These are phyloP conservation scores for Physocephala rufipes DNA, from an alignment of 2,888 invertebrate species.

Conservation along the genomic window DNA sequence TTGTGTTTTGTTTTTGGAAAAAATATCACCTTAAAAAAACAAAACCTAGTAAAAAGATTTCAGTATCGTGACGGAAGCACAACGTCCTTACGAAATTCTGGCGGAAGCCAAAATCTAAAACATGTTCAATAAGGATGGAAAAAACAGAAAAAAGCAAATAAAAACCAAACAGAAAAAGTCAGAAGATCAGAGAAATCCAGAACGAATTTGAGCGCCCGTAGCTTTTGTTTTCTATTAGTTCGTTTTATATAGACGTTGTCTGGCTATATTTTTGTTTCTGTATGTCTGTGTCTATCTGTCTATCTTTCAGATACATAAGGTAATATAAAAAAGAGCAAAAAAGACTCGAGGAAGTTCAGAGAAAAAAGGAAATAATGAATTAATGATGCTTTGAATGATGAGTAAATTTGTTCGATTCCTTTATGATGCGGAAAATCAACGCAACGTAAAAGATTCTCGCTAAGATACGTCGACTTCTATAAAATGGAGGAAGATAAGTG, in stretches of 20 bases:
- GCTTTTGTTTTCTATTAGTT: slow-evolving; percentile 26
- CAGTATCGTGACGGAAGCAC: slow-evolving; percentile 28
- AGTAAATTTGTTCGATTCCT: slow-evolving; percentile 20
- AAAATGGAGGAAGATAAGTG: too few relatives aligned
- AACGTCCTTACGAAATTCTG: slow-evolving; percentile 28
- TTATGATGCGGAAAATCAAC: slow-evolving; percentile 32
- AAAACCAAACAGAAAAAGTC: too few relatives aligned
- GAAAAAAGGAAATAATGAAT: background rate
- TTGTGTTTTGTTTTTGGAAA: background rate
- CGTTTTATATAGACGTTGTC: slow-evolving; percentile 49
- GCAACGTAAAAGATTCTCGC: background rate
- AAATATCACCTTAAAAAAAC: background rate
- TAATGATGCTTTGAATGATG: background rate
- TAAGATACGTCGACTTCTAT: too few relatives aligned
- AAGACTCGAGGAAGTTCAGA: background rate
- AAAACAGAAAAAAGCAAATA: slow-evolving; percentile 5
- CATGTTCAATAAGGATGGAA: slow-evolving; percentile 48
- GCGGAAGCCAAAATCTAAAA: slow-evolving; percentile 43
- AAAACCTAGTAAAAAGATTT: slow-evolving; percentile 22
- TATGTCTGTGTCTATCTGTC: background rate
- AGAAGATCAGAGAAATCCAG: background rate
- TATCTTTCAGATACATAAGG: too few relatives aligned
- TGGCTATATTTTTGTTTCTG: slow-evolving; percentile 42
- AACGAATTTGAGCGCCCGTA: background rate
- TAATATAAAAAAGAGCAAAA: background rate